Evolutionary conservation across 2,888 invertebrate species (phyloP), one percentile per base, ranked within the genome.

Genomic region (Ormyrus nitidulus): DNA sequence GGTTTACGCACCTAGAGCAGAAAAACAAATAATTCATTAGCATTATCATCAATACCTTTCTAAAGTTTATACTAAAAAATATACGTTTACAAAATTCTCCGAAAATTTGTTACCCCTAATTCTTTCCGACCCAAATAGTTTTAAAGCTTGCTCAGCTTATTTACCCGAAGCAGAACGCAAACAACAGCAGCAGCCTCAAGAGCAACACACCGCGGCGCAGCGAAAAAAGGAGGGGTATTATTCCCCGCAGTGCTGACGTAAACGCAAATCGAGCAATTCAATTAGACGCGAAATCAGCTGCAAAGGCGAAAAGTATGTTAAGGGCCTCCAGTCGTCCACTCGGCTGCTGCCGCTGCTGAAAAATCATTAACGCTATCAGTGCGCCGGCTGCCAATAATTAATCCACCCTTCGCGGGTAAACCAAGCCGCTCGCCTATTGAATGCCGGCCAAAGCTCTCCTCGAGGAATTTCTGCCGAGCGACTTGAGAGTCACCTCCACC

Each of bases 361-460:
- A 70, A 70, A 77, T 81, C 77, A 61, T 81, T 74, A 74, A 19
- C 65, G 51, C 53, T 80, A 81, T 82, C 83, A 79, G 79, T 62
- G 77, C 66, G 76, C 81, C 80, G 79, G 80, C 81, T 83, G 79
- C 81, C 84, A 81, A 84, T 84, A 84, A 85, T 85, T 85, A 85
- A 83, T 76, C 49, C 54, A 34, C 53, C 77, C 73, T 59, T 7
- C 53, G 51, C 13, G 65, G n/a, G 8, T 72, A 77, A 81, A 80
- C 81, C 70, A 83, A 75, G 74, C 76, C 76, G 81, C 79, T 69
- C 79, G 72, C 64, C 76, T 83, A 84, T 82, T 81, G 82, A 83
- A 84, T 80, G 71, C 79, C 75, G 81, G 81, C 82, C 83, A 83
- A 84, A 81, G 81, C 74, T 81, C 77, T 77, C 71, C 68, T 59